A percentile compares a stretch with the other conserved stretches of the same genome.
These are phyloP conservation scores for Notoglanidium macrostoma DNA, from an alignment of 2,797 vertebrate species.

Conservation along the genomic window DNA sequence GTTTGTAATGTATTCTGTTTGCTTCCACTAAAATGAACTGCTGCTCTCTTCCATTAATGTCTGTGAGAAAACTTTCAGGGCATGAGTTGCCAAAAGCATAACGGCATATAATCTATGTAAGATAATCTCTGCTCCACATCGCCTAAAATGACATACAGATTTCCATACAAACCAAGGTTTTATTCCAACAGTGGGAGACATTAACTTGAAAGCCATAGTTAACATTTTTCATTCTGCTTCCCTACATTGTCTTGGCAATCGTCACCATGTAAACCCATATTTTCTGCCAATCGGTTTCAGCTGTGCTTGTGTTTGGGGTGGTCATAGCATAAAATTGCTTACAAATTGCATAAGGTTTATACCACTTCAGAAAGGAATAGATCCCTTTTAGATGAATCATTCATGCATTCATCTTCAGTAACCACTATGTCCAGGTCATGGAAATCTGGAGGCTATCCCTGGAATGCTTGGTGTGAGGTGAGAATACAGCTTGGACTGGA, in stretches of 20 bases:
- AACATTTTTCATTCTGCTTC: not conserved
- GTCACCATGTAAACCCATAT: not conserved
- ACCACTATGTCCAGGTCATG: not conserved
- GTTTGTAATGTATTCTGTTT: not conserved
- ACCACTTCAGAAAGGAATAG: not conserved
- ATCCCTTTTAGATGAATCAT: not conserved
- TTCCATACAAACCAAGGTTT: not conserved
- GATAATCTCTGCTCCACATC: slow-evolving; percentile 1
- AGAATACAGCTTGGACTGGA: not conserved
- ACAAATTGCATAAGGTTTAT: slow-evolving; percentile 1
- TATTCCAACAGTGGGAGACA: not conserved
- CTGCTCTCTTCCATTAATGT: not conserved
- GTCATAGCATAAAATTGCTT: not conserved
- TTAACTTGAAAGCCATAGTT: not conserved
- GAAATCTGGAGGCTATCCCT: not conserved
- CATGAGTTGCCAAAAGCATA: not conserved
- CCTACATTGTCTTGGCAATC: not conserved
- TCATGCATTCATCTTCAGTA: not conserved
- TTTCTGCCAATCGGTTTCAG: not conserved
- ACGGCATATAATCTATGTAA: not conserved
- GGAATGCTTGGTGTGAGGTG: not conserved
- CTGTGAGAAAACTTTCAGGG: not conserved
- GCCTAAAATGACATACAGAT: not conserved
- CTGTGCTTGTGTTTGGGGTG: not conserved
- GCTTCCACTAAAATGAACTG: not conserved